Conservation (phyloP, 2,888 invertebrate genomes). For the Cheilosia vernalis region DNA sequence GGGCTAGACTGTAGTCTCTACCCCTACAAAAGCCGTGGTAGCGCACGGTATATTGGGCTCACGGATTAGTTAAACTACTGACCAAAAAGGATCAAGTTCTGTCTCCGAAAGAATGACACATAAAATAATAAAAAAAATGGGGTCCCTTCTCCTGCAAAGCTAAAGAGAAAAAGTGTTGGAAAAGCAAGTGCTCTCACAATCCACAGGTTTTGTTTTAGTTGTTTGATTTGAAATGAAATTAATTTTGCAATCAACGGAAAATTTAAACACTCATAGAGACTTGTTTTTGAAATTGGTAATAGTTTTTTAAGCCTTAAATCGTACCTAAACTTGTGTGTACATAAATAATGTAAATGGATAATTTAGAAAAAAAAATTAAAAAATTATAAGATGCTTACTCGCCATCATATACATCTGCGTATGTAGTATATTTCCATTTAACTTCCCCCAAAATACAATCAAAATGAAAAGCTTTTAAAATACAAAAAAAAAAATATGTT, state of each 20-base stretch:
- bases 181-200: background rate
- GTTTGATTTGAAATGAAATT: constrained; percentile 25
- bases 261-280: background rate
- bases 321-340: background rate
- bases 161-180: background rate
- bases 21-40: too few relatives aligned
- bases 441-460: background rate
- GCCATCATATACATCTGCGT: background rate
- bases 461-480: constrained; percentile 65
- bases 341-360: background rate
- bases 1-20: too few relatives aligned
- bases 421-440: constrained; percentile 7
- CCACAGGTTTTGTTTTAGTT: constrained; percentile 34
- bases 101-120: too few relatives aligned
- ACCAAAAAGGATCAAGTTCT: too few relatives aligned
- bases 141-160: too few relatives aligned
- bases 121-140: background rate
- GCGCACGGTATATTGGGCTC: too few relatives aligned
- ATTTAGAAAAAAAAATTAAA: background rate
- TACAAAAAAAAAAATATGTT: constrained; percentile 22
- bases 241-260: constrained; percentile 26
- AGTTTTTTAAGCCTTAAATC: background rate
- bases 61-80: too few relatives aligned
- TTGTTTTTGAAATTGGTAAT: background rate
- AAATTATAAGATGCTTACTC: background rate